Evolutionary conservation across 2,113 vertebrate species (phyloP).

Genomic region (Telmatochromis sp.): DNA sequence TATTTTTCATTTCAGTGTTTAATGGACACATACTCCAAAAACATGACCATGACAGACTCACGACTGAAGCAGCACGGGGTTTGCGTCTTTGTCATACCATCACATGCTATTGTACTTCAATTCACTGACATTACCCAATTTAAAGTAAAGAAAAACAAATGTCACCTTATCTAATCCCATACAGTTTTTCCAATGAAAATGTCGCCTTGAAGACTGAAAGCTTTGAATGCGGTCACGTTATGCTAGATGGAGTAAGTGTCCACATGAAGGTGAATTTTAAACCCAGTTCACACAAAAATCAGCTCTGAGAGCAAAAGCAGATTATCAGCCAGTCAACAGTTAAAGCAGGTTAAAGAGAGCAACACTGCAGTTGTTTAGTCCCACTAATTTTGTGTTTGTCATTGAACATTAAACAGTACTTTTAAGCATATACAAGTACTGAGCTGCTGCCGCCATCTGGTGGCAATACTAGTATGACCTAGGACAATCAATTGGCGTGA

Average conservation of each 20-base stretch:
- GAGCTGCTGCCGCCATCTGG: constrained; percentile 20
- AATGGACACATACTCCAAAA: neutral
- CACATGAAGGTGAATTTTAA: neutral
- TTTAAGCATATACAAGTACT: neutral
- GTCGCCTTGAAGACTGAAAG: neutral
- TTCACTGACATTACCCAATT: neutral
- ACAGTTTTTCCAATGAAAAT: neutral
- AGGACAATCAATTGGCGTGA: neutral
- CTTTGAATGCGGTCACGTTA: constrained; percentile 1
- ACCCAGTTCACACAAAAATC: neutral
- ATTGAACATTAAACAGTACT: neutral
- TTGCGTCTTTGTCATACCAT: neutral
- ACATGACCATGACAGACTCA: constrained; percentile 28
- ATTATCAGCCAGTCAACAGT: neutral
- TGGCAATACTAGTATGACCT: neutral
- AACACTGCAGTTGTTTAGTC: constrained; percentile 36
- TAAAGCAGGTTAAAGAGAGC: constrained; percentile 11
- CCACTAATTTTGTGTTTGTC: neutral
- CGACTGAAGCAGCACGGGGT: neutral
- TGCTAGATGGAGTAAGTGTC: neutral
- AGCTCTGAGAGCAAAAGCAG: neutral
- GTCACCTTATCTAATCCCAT: neutral
- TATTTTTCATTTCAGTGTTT: neutral
- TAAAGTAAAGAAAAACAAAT: neutral
- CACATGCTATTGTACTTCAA: neutral